These are phyloP conservation scores for Brachypalpus laphriformis DNA, from an alignment of 2,888 invertebrate genomes.

Conservation along the genomic window DNA sequence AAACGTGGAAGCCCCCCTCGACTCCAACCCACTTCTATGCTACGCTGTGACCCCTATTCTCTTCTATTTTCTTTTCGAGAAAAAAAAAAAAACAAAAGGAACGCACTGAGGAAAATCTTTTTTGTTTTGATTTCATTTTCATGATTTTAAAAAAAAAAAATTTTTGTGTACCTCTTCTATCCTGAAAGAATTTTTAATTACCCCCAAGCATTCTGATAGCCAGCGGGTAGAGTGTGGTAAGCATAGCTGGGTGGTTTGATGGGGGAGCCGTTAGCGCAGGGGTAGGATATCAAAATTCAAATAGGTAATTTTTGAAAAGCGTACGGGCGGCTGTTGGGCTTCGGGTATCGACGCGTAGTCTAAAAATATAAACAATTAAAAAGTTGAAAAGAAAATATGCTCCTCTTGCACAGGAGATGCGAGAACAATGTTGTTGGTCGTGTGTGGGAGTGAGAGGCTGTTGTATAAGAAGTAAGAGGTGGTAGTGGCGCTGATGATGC, in stretches of 20 bases:
- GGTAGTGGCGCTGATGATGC: background rate
- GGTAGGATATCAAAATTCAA: constrained; percentile 48
- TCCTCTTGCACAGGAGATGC: background rate
- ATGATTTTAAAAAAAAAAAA: no score
- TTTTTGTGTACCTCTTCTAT: background rate
- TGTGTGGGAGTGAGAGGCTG: background rate
- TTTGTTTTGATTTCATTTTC: constrained; percentile 70
- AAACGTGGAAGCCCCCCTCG: constrained; percentile 9
- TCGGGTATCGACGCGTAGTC: constrained; percentile 7
- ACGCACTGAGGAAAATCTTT: constrained; percentile 33
- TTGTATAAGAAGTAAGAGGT: constrained; percentile 9
- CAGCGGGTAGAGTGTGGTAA: constrained; percentile 39
- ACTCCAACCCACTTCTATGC: constrained; percentile 20
- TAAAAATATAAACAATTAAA: constrained; percentile 60
- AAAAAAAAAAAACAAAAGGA: constrained; percentile 29
- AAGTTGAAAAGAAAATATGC: constrained; percentile 33
- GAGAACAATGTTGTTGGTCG: background rate
- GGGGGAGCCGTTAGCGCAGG: background rate
- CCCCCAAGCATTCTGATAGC: constrained; percentile 66
- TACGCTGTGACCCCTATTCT: constrained; percentile 34
- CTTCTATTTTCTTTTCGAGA: constrained; percentile 33
- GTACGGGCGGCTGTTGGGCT: background rate
- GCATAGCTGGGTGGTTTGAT: background rate
- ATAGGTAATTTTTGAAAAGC: constrained; percentile 12
- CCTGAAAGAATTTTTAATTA: constrained; percentile 67